Evolutionary conservation across 2,113 vertebrate species (phyloP).

Genomic region (Theristicus caerulescens): DNA sequence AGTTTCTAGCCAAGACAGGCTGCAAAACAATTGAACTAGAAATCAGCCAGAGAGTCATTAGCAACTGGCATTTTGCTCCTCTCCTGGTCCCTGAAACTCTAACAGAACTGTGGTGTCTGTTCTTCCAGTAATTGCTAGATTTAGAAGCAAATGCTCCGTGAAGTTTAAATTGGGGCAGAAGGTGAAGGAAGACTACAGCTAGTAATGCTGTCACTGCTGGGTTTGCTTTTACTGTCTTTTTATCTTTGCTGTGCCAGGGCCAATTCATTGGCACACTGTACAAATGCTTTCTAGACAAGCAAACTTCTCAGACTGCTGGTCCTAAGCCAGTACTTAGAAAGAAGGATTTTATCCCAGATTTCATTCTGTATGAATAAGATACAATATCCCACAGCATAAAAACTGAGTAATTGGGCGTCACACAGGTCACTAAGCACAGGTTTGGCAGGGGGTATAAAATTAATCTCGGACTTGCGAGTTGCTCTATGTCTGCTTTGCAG

Average conservation of each 20-base stretch:
- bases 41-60: background rate
- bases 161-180: background rate
- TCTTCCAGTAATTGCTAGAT: background rate
- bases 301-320: conserved; percentile 22
- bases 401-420: background rate
- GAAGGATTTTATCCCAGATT: conserved; percentile 25
- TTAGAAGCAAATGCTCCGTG: background rate
- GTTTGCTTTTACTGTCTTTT: conserved; percentile 11
- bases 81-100: background rate
- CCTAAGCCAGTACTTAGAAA: conserved; percentile 24
- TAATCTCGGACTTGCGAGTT: background rate
- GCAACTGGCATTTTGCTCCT: background rate
- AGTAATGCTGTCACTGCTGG: background rate
- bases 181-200: conserved; percentile 1
- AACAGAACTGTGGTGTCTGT: background rate
- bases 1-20: background rate
- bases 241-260: conserved; percentile 14
- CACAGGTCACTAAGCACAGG: background rate
- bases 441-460: background rate
- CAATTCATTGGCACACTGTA: background rate
- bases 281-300: conserved; percentile 26
- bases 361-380: background rate
- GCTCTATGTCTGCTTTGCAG: background rate
- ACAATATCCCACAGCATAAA: background rate
- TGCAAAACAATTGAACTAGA: background rate